Evolutionary conservation across 2,113 vertebrate species (phyloP).

Genomic region (Mormyrus lacerda): DNA sequence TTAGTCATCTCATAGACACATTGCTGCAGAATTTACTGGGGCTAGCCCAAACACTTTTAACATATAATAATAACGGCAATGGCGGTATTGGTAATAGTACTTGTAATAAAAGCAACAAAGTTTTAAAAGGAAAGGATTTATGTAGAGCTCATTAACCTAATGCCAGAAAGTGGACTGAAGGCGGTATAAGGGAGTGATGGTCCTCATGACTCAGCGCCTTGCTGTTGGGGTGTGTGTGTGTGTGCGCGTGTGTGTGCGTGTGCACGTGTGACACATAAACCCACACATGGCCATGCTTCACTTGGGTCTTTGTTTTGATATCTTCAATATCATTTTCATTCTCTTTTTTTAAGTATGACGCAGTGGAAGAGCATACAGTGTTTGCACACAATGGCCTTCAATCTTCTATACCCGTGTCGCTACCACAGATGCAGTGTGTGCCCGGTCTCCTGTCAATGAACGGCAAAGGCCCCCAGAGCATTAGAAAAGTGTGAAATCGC

Average conservation of each 20-base stretch:
- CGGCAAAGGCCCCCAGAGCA: neutral
- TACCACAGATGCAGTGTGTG: neutral
- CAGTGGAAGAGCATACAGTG: neutral
- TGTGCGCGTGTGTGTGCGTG: neutral
- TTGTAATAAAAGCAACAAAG: slow-evolving; percentile 27
- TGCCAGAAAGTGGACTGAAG: neutral
- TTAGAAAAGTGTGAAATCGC: neutral
- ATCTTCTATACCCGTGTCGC: neutral
- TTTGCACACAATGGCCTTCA: neutral
- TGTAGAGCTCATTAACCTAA: neutral
- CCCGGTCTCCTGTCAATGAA: neutral
- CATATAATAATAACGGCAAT: slow-evolving; percentile 45
- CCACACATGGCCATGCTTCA: neutral
- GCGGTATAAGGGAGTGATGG: neutral
- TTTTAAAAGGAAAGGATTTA: slow-evolving; percentile 24
- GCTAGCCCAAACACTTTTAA: slow-evolving; percentile 39
- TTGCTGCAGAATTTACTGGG: slow-evolving; percentile 37
- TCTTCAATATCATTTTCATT: neutral
- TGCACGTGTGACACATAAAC: no score
- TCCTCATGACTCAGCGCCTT: neutral
- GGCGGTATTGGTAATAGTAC: slow-evolving; percentile 22
- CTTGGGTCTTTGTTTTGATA: neutral
- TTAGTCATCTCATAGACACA: slow-evolving; percentile 41
- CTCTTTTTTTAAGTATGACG: neutral
- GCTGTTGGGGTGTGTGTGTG: neutral